Evolutionary conservation across 2,113 vertebrate genomes (phyloP).

Genomic region (Chionomys nivalis): DNA sequence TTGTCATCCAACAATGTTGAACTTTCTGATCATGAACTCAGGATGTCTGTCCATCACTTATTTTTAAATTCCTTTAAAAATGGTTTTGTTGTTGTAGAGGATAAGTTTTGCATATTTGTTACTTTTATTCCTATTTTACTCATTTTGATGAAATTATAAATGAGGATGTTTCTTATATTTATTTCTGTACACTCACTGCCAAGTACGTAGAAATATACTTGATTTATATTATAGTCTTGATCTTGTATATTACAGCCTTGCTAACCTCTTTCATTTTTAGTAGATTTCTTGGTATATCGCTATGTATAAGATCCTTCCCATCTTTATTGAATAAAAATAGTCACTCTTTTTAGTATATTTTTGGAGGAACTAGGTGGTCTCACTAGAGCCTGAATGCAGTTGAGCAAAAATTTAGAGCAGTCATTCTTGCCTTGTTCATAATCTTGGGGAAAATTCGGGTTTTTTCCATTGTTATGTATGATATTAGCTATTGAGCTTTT

Average conservation of each 20-base stretch:
- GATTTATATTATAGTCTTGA: slow-evolving; percentile 11
- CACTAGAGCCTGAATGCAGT: slow-evolving; percentile 18
- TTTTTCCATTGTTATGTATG: not conserved
- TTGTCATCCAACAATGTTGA: not conserved
- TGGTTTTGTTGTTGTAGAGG: slow-evolving; percentile 36
- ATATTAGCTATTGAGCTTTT: not conserved
- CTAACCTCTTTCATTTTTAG: slow-evolving; percentile 49
- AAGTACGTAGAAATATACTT: not conserved
- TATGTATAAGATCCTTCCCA: not conserved
- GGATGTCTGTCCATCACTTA: not conserved
- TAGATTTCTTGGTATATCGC: slow-evolving; percentile 1
- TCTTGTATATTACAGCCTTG: slow-evolving; percentile 7
- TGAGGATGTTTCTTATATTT: not conserved
- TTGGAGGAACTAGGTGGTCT: not conserved
- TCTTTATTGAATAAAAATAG: not conserved
- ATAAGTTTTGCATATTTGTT: slow-evolving; percentile 23
- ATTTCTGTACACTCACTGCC: slow-evolving; percentile 4
- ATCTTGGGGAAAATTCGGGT: not conserved
- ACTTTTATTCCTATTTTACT: slow-evolving; percentile 33
- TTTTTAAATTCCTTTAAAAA: slow-evolving; percentile 29
- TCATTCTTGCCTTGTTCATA: slow-evolving; percentile 1
- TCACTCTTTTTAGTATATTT: not conserved
- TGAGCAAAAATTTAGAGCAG: slow-evolving; percentile 23
- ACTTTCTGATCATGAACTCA: not conserved
- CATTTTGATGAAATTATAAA: not conserved